Evolutionary conservation across 2,888 invertebrate genomes (phyloP).

Genomic region (Andrena dorsata): DNA sequence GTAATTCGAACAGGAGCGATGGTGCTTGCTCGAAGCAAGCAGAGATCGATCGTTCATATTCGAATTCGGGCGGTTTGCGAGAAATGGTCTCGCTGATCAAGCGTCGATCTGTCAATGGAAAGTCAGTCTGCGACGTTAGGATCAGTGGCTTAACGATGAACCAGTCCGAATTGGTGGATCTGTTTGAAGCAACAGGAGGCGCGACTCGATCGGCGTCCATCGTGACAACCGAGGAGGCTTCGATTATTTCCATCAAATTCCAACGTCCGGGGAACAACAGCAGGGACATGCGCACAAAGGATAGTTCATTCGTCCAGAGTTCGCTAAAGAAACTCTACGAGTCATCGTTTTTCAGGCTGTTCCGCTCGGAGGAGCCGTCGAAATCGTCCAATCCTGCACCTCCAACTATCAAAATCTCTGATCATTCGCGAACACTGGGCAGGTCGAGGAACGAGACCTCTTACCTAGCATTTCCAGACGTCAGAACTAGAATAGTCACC

Average conservation of each 20-base stretch:
- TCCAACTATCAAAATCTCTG: not conserved
- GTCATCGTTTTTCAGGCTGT: not conserved
- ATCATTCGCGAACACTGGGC: not conserved
- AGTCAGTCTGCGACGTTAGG: constrained; percentile 31
- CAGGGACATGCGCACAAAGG: not conserved
- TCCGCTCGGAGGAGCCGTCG: not conserved
- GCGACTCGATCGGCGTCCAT: constrained; percentile 29
- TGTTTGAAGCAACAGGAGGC: constrained; percentile 18
- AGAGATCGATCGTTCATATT: not conserved
- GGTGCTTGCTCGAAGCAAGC: not conserved
- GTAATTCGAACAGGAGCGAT: not conserved
- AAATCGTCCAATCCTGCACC: not conserved
- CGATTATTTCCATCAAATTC: constrained; percentile 45
- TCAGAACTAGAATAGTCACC: not conserved
- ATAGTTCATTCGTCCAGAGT: not conserved
- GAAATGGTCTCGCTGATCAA: constrained; percentile 29
- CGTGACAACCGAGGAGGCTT: constrained; percentile 24
- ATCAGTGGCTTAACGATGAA: constrained; percentile 38
- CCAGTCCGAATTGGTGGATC: constrained; percentile 31
- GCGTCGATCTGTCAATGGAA: constrained; percentile 19
- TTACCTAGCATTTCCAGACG: not conserved
- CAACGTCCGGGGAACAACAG: not conserved
- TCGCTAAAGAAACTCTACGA: constrained; percentile 1
- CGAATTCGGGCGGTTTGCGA: not conserved
- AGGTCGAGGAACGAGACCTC: constrained; percentile 20